Conservation (phyloP, 2,888 invertebrate genomes). For the Phlogophora meticulosa region DNA sequence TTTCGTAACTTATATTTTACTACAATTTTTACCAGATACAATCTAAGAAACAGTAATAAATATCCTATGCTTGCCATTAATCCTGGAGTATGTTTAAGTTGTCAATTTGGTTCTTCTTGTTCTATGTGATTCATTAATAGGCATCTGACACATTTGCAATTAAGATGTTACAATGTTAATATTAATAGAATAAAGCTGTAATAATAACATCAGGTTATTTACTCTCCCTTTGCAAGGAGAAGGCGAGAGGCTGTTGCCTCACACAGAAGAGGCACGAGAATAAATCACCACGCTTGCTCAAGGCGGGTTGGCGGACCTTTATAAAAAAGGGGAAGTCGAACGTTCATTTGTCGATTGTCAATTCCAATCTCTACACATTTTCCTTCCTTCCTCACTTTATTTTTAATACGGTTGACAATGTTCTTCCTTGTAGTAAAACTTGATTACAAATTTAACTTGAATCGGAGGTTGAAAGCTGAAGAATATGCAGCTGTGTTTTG, state of each 20-base stretch:
- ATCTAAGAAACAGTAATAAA: no score
- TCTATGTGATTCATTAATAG: neutral
- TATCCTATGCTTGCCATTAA: no score
- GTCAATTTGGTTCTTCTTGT: neutral
- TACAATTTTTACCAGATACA: no score
- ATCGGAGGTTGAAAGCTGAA: conserved; percentile 5
- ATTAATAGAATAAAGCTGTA: no score
- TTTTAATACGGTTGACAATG: conserved; percentile 3
- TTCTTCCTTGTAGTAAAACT: neutral
- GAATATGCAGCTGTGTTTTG: neutral
- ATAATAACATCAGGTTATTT: no score
- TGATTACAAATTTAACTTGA: conserved; percentile 35
- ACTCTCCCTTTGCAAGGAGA: no score
- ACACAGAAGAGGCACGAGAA: no score
- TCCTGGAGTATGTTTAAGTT: no score
- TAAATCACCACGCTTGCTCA: no score
- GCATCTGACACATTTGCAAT: conserved; percentile 4
- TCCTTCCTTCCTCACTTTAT: neutral
- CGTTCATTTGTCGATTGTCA: conserved; percentile 13
- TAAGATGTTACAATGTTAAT: conserved; percentile 18
- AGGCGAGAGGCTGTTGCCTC: no score
- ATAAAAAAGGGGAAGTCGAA: neutral
- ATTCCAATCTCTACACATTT: neutral
- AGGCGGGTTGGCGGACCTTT: no score
- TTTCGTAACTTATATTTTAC: neutral